Percentiles rank a stretch among this genome's conserved stretches.
These are phyloP conservation scores for Thomomys bottae DNA, from an alignment of 2,113 vertebrate genomes.

Conservation along the genomic window DNA sequence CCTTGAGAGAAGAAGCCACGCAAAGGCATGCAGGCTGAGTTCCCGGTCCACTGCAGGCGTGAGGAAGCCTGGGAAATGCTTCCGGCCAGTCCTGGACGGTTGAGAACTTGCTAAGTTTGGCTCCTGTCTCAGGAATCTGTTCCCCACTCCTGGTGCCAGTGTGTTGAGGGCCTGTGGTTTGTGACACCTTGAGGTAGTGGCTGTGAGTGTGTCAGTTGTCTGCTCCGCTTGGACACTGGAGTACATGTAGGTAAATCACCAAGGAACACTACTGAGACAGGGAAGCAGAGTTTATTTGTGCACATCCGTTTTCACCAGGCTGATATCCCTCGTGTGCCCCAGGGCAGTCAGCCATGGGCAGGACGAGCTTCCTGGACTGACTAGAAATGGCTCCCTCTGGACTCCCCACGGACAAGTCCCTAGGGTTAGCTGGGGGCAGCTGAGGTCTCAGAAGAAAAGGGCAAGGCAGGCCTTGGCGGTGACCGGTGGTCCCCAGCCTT, in stretches of 20 bases:
- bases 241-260: neutral
- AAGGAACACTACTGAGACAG: constrained; percentile 2
- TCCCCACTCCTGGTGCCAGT: neutral
- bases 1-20: too few species aligned
- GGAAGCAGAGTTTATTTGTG: constrained; percentile 6
- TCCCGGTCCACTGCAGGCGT: too few species aligned
- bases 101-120: neutral
- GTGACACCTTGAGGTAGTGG: neutral
- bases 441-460: neutral
- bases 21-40: too few species aligned
- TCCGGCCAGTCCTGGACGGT: neutral
- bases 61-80: neutral
- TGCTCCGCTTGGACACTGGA: neutral
- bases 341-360: neutral
- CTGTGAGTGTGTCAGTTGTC: neutral
- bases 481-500: neutral
- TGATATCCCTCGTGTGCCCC: neutral
- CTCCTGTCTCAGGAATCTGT: neutral
- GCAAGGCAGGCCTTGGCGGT: neutral
- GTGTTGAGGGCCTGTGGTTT: neutral
- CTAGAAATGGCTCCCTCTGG: neutral
- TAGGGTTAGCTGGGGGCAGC: neutral
- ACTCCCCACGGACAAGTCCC: neutral
- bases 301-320: neutral
- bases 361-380: neutral